Conservation (phyloP, 2,888 invertebrate species). For the Acholoe squamosa region DNA sequence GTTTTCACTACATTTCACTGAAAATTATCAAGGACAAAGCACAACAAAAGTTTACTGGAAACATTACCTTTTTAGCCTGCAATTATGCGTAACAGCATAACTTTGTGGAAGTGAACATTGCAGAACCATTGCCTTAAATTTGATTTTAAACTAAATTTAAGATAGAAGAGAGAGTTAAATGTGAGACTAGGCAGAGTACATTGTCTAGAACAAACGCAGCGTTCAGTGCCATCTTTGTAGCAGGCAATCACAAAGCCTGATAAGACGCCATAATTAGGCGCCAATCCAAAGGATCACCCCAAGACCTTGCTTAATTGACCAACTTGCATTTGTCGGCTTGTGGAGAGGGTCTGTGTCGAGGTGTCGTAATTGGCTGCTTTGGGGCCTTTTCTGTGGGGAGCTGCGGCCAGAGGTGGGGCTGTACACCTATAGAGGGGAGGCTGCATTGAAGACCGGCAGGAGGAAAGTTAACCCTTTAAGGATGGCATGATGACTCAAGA, state of each 20-base stretch:
- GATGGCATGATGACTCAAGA: background rate
- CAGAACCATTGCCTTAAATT: background rate
- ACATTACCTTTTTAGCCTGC: too few relatives aligned
- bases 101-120: too few relatives aligned
- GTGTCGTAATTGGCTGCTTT: conserved; percentile 57
- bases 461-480: too few relatives aligned
- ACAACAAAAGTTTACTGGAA: too few relatives aligned
- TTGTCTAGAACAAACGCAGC: background rate
- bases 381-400: background rate
- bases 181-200: background rate
- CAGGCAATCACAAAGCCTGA: conserved; percentile 15
- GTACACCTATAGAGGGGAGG: too few relatives aligned
- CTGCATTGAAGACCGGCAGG: too few relatives aligned
- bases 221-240: background rate
- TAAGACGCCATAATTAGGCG: background rate
- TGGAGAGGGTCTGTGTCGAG: background rate
- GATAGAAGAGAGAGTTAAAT: conserved; percentile 1
- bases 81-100: too few relatives aligned
- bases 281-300: background rate
- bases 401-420: too few relatives aligned
- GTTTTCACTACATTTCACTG: background rate
- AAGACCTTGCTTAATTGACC: conserved; percentile 7
- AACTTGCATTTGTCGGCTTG: conserved; percentile 41
- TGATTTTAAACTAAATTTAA: background rate
- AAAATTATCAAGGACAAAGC: too few relatives aligned